A percentile compares a stretch with the other conserved stretches of the same genome.
phyloP scores from a whole-genome alignment of 2,113 vertebrate species.

The Copsychus sechellarum region DNA sequence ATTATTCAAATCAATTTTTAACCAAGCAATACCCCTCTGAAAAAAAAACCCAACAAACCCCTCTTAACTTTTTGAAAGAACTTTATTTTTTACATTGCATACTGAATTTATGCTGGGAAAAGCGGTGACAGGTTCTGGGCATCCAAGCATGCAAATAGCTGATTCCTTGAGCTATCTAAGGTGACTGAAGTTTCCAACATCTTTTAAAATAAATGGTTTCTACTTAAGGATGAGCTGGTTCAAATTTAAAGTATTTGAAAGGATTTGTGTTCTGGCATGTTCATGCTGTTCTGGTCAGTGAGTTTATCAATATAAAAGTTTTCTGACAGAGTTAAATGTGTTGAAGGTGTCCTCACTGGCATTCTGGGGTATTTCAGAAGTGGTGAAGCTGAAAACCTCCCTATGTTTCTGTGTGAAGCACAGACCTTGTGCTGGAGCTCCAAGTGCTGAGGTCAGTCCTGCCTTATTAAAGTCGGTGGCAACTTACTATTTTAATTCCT shows the following conservation, averaged over 20 bases:
- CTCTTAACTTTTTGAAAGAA: not conserved
- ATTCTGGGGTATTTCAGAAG: not conserved
- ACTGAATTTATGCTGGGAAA: not conserved
- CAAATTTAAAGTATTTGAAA: not conserved
- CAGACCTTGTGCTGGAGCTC: not conserved
- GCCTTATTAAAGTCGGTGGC: not conserved
- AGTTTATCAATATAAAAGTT: not conserved
- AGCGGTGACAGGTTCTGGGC: not conserved
- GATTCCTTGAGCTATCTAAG: not conserved
- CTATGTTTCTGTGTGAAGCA: not conserved
- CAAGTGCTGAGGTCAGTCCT: not conserved
- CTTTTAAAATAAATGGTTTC: not conserved
- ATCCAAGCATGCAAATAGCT: not conserved
- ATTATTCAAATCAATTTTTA: constrained; percentile 52
- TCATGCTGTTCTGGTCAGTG: not conserved
- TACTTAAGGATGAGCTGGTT: not conserved
- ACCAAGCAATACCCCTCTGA: not conserved
- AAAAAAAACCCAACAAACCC: not conserved
- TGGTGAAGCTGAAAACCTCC: not conserved
- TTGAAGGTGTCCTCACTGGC: not conserved
- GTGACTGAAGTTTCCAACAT: not conserved
- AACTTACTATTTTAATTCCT: not conserved
- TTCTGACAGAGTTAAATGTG: not conserved
- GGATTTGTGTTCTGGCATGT: not conserved
- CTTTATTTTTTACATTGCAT: not conserved